Evolutionary conservation across 2,888 invertebrate species (phyloP).

Genomic region (Hirtodrosophila trivittata): DNA sequence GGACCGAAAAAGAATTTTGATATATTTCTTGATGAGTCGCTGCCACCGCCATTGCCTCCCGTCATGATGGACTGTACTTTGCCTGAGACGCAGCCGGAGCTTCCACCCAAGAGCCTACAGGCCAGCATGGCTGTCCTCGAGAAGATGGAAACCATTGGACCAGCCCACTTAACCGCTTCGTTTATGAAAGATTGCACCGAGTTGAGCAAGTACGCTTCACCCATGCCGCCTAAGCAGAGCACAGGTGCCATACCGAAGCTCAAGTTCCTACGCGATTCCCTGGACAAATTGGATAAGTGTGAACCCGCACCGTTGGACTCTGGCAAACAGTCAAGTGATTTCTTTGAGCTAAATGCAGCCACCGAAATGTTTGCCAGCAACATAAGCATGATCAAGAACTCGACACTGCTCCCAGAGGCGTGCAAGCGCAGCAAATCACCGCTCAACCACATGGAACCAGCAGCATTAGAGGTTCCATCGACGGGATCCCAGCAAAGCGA

Average conservation of each 20-base stretch:
- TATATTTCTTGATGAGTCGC: slow-evolving; percentile 38
- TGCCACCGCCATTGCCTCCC: slow-evolving; percentile 12
- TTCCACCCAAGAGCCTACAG: slow-evolving; percentile 2
- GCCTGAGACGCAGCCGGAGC: slow-evolving; percentile 11
- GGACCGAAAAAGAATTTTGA: slow-evolving; percentile 16
- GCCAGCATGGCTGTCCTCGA: not conserved
- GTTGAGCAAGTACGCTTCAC: slow-evolving; percentile 38
- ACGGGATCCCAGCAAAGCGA: not conserved
- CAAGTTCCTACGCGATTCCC: slow-evolving; percentile 35
- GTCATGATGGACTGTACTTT: slow-evolving; percentile 12
- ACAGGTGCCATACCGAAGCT: slow-evolving; percentile 16
- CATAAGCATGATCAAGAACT: slow-evolving; percentile 81
- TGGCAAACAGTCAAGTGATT: slow-evolving; percentile 19
- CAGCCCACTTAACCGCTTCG: slow-evolving; percentile 54
- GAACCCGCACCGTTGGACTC: not conserved
- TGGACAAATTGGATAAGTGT: slow-evolving; percentile 14
- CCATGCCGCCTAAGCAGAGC: slow-evolving; percentile 5
- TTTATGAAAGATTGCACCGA: slow-evolving; percentile 69
- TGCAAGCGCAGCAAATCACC: slow-evolving; percentile 25
- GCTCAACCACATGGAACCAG: not conserved
- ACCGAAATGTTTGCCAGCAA: slow-evolving; percentile 81
- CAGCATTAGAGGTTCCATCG: not conserved
- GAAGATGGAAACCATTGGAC: slow-evolving; percentile 20
- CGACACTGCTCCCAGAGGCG: slow-evolving; percentile 71
- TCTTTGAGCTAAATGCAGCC: slow-evolving; percentile 79